phyloP scores from a whole-genome alignment of 2,888 invertebrate species.

The Horisme vitalbata region DNA sequence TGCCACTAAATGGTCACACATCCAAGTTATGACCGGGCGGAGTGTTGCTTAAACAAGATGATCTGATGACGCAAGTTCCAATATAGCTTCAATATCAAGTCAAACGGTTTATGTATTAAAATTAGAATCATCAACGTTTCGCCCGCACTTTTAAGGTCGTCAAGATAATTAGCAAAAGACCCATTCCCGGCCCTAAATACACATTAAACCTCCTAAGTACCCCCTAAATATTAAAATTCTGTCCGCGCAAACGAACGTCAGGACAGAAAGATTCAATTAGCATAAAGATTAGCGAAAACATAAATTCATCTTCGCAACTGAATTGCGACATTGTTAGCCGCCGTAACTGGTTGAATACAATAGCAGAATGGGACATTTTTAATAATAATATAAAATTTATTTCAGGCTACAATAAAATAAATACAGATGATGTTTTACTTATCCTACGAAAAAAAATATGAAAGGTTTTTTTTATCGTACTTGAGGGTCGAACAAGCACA shows the following conservation, averaged over 20 bases:
- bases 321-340: constrained; percentile 32
- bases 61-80: too few species aligned
- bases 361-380: too few species aligned
- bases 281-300: constrained; percentile 31
- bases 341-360: constrained; percentile 27
- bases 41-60: too few species aligned
- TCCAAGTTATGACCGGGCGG: too few species aligned
- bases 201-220: constrained; percentile 9
- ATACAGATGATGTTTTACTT: too few species aligned
- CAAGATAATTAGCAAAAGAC: constrained; percentile 11
- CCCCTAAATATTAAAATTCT: constrained; percentile 20
- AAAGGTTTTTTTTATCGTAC: too few species aligned
- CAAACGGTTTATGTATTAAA: not conserved
- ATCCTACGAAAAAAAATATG: too few species aligned
- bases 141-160: constrained; percentile 1
- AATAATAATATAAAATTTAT: too few species aligned
- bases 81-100: too few species aligned
- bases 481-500: too few species aligned
- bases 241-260: constrained; percentile 14
- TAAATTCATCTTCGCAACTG: constrained; percentile 27
- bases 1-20: too few species aligned
- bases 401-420: too few species aligned
- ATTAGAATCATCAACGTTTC: not conserved
- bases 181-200: constrained; percentile 11
- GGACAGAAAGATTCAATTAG: constrained; percentile 28